Evolutionary conservation across 2,113 vertebrate genomes (phyloP), one percentile per base, ranked within the genome.

Genomic region (Cynocephalus volans): DNA sequence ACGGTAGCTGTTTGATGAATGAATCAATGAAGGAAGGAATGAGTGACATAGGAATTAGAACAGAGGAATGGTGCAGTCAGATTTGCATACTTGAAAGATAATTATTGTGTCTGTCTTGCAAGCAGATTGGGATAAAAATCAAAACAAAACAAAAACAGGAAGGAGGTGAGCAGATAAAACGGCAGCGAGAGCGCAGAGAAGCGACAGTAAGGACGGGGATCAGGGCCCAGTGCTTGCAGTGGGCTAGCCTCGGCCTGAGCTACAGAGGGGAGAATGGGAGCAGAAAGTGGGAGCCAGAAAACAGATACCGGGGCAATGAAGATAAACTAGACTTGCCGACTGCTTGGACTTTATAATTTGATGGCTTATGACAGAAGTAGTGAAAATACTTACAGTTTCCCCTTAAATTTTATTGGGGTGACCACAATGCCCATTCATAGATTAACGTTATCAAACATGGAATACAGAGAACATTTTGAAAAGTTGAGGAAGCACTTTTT

Each of bases 211-310:
- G 28, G 26, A 17, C 0, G 13, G 36, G 26, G 1, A 11, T 26
- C 41, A 18, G 60, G 13, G 33, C 4, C 1, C 0, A 18, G 17
- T 11, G 18, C 11, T 9, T 41, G 24, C 2, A 0, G 12, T 3
- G 31, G 8, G 12, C 2, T 24, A 33, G 33, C 14, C 45, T 36
- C 3, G 14, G 23, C 24, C 12, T 6, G 9, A 48, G 3, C 41
- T 12, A 23, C 1, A 1, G 31, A 52, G 28, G 36, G 4, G 1
- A 73, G n/a, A 54, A 14, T 0, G 4, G 50, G 15, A 82, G 41
- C 41, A 28, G 67, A 36, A 45, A 73, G 8, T 26, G 6, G 7
- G 62, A 60, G 48, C 6, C 28, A 21, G 28, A 24, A 3, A 64
- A 69, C 41, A 14, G 4, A 9, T 6, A 79, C 24, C 1, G 33